Evolutionary conservation across 1,140 invertebrate species (phyloP).

Genomic region (Megalonaias nervosa): DNA sequence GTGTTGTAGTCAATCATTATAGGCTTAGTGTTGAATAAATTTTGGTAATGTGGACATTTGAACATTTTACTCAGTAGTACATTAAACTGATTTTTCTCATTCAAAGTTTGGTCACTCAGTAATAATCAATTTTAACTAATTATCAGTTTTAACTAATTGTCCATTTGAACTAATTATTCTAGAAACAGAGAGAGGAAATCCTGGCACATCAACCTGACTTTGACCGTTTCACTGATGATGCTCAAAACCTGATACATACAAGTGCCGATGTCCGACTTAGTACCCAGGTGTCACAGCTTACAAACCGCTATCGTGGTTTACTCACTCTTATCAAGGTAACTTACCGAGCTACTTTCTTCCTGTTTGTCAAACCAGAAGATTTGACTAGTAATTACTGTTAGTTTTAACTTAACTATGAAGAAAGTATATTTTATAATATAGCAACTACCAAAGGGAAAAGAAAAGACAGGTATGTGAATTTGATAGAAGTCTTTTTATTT

Average conservation of each 20-base stretch:
- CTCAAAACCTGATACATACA: conserved; percentile 87
- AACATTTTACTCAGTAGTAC: no score
- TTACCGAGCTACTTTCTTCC: conserved; percentile 3
- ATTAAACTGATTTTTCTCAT: no score
- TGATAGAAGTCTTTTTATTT: no score
- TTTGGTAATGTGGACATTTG: no score
- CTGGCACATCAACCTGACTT: conserved; percentile 75
- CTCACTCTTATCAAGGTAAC: conserved; percentile 70
- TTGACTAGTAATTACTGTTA: background rate
- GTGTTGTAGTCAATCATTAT: no score
- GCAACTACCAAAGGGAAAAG: no score
- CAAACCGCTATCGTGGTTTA: conserved; percentile 86
- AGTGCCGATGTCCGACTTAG: conserved; percentile 90
- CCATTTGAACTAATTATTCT: conserved; percentile 14
- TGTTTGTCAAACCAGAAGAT: no score
- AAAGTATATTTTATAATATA: background rate
- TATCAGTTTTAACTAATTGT: conserved; percentile 6
- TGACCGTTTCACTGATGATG: conserved; percentile 90
- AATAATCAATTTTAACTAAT: no score
- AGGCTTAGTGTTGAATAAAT: no score
- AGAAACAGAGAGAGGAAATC: conserved; percentile 66
- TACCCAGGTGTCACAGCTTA: conserved; percentile 90
- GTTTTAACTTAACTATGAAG: background rate
- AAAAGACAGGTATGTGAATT: no score
- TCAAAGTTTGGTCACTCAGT: no score